Percentiles rank a stretch among this genome's conserved stretches.
phyloP scores from a whole-genome alignment of 2,888 invertebrate genomes.

The Chymomyza procnemis region DNA sequence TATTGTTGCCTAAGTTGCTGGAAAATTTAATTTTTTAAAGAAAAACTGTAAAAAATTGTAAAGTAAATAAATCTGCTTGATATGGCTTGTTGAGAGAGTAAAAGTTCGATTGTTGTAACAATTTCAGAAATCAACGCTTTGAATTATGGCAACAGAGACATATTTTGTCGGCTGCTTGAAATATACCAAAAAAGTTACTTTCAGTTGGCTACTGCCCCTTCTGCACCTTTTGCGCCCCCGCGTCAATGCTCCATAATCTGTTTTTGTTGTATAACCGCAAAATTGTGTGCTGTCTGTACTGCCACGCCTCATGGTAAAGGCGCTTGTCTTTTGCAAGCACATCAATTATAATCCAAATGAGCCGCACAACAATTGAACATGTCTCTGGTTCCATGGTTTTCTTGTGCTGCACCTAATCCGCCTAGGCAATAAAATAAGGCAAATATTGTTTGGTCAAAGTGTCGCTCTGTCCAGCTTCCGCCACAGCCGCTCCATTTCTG shows the following conservation, averaged over 20 bases:
- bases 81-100: no score
- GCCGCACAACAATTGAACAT: constrained; percentile 55
- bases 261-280: constrained; percentile 52
- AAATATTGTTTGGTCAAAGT: constrained; percentile 31
- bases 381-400: background rate
- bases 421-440: constrained; percentile 65
- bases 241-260: background rate
- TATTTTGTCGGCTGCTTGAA: no score
- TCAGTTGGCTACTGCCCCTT: no score
- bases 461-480: background rate
- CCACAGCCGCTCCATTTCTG: background rate
- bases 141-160: no score
- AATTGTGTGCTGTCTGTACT: constrained; percentile 43
- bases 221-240: constrained; percentile 23
- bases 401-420: constrained; percentile 46
- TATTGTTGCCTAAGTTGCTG: background rate
- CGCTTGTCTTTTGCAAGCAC: constrained; percentile 27
- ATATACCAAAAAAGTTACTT: no score
- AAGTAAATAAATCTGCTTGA: no score
- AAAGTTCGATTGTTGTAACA: no score
- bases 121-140: no score
- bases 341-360: constrained; percentile 71
- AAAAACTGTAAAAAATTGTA: no score
- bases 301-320: background rate
- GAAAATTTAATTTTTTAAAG: background rate